These are phyloP conservation scores for Neogobius melanostomus DNA, from an alignment of 2,113 vertebrate species.

Conservation along the genomic window DNA sequence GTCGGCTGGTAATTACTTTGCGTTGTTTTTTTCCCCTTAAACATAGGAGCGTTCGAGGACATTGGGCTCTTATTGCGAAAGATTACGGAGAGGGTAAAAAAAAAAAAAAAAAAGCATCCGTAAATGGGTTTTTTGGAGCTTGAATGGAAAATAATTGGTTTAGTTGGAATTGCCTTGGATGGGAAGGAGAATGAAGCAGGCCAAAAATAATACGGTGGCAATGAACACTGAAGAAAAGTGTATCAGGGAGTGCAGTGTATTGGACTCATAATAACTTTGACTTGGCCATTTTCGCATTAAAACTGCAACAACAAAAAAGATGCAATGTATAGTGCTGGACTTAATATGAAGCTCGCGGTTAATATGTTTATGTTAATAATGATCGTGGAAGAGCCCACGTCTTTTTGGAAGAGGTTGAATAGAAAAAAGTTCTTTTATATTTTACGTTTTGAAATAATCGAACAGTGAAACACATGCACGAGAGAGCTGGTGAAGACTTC, in stretches of 20 bases:
- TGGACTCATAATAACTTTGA: constrained; percentile 1
- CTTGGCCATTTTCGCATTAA: not conserved
- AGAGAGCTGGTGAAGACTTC: no score
- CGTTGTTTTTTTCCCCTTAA: constrained; percentile 45
- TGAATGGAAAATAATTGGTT: constrained; percentile 52
- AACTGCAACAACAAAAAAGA: not conserved
- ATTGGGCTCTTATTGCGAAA: constrained; percentile 34
- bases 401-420: no score
- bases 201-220: not conserved
- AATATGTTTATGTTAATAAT: no score
- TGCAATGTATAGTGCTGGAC: not conserved
- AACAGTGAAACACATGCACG: no score
- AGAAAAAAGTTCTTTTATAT: no score
- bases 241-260: not conserved
- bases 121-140: constrained; percentile 7
- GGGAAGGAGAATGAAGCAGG: constrained; percentile 43
- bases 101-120: constrained; percentile 8
- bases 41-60: constrained; percentile 37
- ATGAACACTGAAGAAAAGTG: not conserved
- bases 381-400: no score
- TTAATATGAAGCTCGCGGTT: no score
- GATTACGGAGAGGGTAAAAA: constrained; percentile 16
- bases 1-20: constrained; percentile 72
- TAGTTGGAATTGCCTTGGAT: constrained; percentile 23
- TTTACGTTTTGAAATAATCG: no score